Evolutionary conservation across 2,888 invertebrate species (phyloP), one percentile per base, ranked within the genome.

Genomic region (Anagyrus pseudococci): DNA sequence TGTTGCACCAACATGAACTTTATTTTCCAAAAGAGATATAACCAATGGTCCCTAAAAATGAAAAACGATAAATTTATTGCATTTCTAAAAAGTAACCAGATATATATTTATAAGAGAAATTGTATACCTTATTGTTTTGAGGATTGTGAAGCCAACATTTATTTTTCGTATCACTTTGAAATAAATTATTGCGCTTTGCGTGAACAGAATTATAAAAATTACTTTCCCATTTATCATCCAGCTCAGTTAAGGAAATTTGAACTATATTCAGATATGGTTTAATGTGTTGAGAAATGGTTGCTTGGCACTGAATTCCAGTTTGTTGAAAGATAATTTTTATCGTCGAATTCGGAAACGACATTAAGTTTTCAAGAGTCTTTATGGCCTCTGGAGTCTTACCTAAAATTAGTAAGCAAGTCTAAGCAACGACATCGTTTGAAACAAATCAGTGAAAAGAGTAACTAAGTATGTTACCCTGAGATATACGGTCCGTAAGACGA

Each of bases 121-220:
- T n/a, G n/a, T n/a, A 13, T 64, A 72, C 73, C 66, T 71, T 56
- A 37, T 60, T 69, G 2, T 57, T 69, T 66, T 77, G 75, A 7
- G 77, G 76, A 72, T 73, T 77, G 58, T 72, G 71, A 49, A 77
- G 26, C 68, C 70, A 70, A 57, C 74, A 77, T 62, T 73, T 73
- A 23, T 72, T 71, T 52, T 66, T 69, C 10, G 44, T 57, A 2
- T 61, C 22, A 54, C 67, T 61, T 61, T 73, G 70, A 67, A 67
- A 73, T 48, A 77, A 70, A 66, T 75, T 75, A 53, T 73, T 74
- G 6, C 56, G 69, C 50, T 72, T 65, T 22, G 67, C 58, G n/a
- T 68, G 68, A 4, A 70, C 62, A 29, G 69, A 73, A 62, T 75
- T 77, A 54, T 69, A 73, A 59, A 75, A 74, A 53, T 70, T 72